These are phyloP conservation scores for Formica exsecta DNA, from an alignment of 1,140 invertebrate genomes.

Conservation along the genomic window DNA sequence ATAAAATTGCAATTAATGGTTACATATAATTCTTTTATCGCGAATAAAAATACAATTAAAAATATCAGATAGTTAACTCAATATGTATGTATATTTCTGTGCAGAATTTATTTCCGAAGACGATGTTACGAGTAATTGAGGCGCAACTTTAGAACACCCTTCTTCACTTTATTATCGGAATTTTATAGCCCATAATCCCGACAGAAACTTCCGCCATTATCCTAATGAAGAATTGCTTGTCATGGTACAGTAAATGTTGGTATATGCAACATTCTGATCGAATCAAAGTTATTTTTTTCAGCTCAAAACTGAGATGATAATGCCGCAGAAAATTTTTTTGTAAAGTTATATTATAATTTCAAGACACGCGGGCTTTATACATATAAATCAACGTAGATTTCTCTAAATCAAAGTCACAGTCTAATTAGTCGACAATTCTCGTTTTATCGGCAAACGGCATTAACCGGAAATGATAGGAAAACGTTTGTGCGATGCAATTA, in stretches of 20 bases:
- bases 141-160: conserved; percentile 44
- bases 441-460: not conserved
- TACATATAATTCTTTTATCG: not conserved
- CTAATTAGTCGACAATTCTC: conserved; percentile 15
- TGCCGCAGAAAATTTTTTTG: not conserved
- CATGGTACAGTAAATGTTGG: conserved; percentile 61
- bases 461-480: not conserved
- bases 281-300: not conserved
- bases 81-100: not conserved
- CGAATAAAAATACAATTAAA: not conserved
- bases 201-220: conserved; percentile 50
- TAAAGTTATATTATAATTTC: not conserved
- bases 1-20: not conserved
- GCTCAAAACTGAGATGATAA: not conserved
- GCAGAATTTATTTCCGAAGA: not conserved
- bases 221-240: conserved; percentile 71
- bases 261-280: conserved; percentile 61
- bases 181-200: conserved; percentile 51
- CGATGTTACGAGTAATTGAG: not conserved
- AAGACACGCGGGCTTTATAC: not conserved
- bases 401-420: not conserved
- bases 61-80: no score
- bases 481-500: conserved; percentile 29
- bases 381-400: not conserved
- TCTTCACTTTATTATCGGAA: conserved; percentile 46